Evolutionary conservation across 2,113 vertebrate species (phyloP), one percentile per base, ranked within the genome.

Genomic region (Myotis brandtii): DNA sequence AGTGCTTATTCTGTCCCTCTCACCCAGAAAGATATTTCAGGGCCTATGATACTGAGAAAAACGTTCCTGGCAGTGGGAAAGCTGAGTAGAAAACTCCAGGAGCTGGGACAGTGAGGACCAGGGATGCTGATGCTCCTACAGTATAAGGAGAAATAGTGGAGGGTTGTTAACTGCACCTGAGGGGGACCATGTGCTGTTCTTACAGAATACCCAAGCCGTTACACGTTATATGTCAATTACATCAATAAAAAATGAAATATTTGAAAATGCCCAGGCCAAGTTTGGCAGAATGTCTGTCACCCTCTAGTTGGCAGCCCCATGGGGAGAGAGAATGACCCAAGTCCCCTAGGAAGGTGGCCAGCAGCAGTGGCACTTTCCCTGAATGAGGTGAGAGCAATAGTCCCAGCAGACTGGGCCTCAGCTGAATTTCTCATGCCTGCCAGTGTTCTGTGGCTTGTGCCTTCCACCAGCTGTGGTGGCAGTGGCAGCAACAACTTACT

Each of bases 401-500:
- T 84, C 25, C 83, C 5, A 82, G 56, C 82, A 83, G 40, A 30
- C 32, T 23, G 56, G 62, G 95, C 91, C 86, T 93, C 5, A 32
- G 92, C 91, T 23, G 12, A 43, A 48, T 83, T 96, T 97, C 96
- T 94, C 94, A 95, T 86, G 91, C 89, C 86, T 89, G 79, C 97
- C 87, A 89, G 75, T 4, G 9, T 73, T 75, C 86, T 91, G 32
- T 95, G 93, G 95, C 81, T 89, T 96, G 25, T 97, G 92, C 96
- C 97, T 98, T 92, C 84, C 75, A 83, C 95, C 95, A 93, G 84
- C 96, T 96, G 94, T 97, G 96, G 96, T 97, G 79, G 95, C 94
- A 86, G 91, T 94, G 97, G 96, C 96, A 97, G 86, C 91, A 86
- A 43, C 21, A 4, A 80, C 95, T 98, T 97, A 98, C 95, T 98